Evolutionary conservation across 1,140 invertebrate species (phyloP).

Genomic region (Goniozus legneri): DNA sequence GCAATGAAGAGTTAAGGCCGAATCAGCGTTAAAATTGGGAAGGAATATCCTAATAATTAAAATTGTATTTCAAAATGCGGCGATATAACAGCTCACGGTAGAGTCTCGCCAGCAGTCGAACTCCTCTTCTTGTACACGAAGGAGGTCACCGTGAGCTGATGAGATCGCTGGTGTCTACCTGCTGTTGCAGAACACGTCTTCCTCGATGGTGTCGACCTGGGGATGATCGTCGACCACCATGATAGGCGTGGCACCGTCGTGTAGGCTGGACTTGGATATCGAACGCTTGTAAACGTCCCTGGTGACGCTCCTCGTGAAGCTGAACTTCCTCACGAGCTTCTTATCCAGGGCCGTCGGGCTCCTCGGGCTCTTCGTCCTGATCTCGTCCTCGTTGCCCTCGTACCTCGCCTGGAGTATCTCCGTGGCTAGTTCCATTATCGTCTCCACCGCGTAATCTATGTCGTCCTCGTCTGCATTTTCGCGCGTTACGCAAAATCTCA

Average conservation of each 20-base stretch:
- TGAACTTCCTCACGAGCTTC: conserved; percentile 61
- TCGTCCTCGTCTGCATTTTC: conserved; percentile 76
- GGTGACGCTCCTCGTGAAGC: conserved; percentile 66
- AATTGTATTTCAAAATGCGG: too few species aligned
- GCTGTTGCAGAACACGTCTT: conserved; percentile 45
- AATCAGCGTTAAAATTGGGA: too few species aligned
- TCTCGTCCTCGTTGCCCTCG: conserved; percentile 36
- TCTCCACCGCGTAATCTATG: conserved; percentile 72
- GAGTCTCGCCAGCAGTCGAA: background rate
- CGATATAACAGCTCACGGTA: background rate
- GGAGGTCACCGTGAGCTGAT: background rate
- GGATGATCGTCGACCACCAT: conserved; percentile 58
- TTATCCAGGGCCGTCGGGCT: conserved; percentile 57
- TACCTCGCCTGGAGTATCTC: conserved; percentile 59
- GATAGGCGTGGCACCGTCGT: conserved; percentile 67
- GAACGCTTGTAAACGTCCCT: conserved; percentile 61
- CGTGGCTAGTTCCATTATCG: conserved; percentile 67
- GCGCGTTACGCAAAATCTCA: conserved; percentile 81
- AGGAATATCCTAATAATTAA: too few species aligned
- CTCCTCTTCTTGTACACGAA: background rate
- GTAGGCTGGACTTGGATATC: conserved; percentile 59
- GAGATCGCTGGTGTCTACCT: conserved; percentile 36
- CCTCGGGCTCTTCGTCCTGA: conserved; percentile 46
- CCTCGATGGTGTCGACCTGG: conserved; percentile 43
- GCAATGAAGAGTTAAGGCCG: too few species aligned